A percentile compares a stretch with the other conserved stretches of the same genome.
phyloP scores from a whole-genome alignment of 1,140 invertebrate species.

The Nylanderia fulva region DNA sequence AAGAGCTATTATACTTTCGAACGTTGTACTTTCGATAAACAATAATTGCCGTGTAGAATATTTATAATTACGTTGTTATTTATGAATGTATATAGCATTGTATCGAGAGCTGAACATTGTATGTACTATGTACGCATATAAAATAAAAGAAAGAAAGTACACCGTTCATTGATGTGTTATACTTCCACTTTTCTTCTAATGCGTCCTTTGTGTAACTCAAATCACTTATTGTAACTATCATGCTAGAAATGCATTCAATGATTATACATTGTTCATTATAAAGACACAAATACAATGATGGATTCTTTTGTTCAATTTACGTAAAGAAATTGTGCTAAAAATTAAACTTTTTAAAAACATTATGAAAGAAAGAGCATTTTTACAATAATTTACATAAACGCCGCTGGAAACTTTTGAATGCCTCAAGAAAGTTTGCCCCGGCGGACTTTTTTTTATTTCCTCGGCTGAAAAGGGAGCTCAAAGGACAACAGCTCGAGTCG shows the following conservation, averaged over 20 bases:
- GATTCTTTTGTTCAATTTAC: neutral
- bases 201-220: neutral
- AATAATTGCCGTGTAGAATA: neutral
- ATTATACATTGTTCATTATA: neutral
- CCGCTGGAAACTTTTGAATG: too few relatives aligned
- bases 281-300: neutral
- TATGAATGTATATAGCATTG: neutral
- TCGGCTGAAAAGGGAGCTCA: too few relatives aligned
- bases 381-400: conserved; percentile 6
- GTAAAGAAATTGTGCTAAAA: too few relatives aligned
- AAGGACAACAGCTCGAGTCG: too few relatives aligned
- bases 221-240: conserved; percentile 5
- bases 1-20: neutral
- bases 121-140: too few relatives aligned
- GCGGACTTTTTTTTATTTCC: too few relatives aligned
- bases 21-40: neutral
- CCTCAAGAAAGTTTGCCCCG: too few relatives aligned
- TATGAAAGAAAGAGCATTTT: too few relatives aligned
- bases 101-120: neutral
- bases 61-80: conserved; percentile 19
- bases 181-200: conserved; percentile 19
- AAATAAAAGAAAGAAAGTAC: conserved; percentile 40
- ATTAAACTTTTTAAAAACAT: too few relatives aligned
- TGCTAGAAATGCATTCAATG: neutral
- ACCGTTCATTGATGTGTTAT: neutral